Percentiles rank a stretch among this genome's conserved stretches.
These are phyloP conservation scores for Epizoanthus illoricatus DNA, from an alignment of 92 coral and sea anemone genomes.

Conservation along the genomic window DNA sequence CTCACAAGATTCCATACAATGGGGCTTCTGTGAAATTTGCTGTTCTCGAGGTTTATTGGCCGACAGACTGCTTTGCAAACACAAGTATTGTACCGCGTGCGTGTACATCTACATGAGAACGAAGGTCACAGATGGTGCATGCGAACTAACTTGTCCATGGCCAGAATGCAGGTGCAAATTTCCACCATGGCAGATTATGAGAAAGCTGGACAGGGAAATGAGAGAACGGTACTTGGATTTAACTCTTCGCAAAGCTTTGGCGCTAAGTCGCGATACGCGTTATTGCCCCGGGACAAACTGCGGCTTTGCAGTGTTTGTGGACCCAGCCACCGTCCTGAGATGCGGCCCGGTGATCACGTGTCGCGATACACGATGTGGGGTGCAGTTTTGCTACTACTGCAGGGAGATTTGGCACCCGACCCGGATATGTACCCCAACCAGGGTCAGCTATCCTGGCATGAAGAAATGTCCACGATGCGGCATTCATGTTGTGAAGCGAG, in stretches of 20 bases:
- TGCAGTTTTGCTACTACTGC: slow-evolving; percentile 34
- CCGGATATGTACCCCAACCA: neutral
- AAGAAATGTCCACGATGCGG: slow-evolving; percentile 54
- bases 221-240: slow-evolving; percentile 19
- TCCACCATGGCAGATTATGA: slow-evolving; percentile 20
- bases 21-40: slow-evolving; percentile 21
- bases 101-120: slow-evolving; percentile 11
- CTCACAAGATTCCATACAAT: slow-evolving; percentile 7
- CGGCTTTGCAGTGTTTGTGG: slow-evolving; percentile 30
- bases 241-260: slow-evolving; percentile 30
- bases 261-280: slow-evolving; percentile 45
- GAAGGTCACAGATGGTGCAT: neutral
- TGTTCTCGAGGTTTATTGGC: slow-evolving; percentile 3
- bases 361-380: slow-evolving; percentile 19
- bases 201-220: neutral
- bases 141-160: slow-evolving; percentile 24
- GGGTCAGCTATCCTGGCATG: slow-evolving; percentile 17
- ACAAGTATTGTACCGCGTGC: slow-evolving; percentile 7
- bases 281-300: slow-evolving; percentile 46
- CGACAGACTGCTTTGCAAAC: slow-evolving; percentile 15
- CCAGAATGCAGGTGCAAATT: neutral
- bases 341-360: slow-evolving; percentile 30
- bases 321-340: neutral
- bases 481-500: slow-evolving; percentile 27
- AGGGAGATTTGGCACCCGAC: slow-evolving; percentile 29